Percentiles rank a stretch among this genome's conserved stretches.
These are phyloP conservation scores for Heliconius ismenius DNA, from an alignment of 2,888 invertebrate species.

Conservation along the genomic window DNA sequence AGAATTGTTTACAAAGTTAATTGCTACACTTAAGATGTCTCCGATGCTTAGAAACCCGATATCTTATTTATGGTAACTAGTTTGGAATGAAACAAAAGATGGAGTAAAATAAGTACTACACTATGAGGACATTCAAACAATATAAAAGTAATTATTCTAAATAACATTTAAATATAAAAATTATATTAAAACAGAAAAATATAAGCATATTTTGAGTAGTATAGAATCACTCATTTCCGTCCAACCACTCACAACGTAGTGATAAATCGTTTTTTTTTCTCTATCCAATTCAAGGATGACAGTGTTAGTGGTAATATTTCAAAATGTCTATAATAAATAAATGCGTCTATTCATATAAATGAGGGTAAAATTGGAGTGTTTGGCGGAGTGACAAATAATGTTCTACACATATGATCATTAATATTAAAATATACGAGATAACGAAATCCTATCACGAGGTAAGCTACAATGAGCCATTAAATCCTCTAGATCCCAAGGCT, in stretches of 20 bases:
- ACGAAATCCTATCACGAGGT: slow-evolving; percentile 53
- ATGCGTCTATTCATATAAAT: slow-evolving; percentile 30
- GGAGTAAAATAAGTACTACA: too few species aligned
- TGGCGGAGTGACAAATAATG: slow-evolving; percentile 41
- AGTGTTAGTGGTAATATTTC: slow-evolving; percentile 12
- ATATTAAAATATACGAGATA: slow-evolving; percentile 48
- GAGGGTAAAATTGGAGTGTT: slow-evolving; percentile 26
- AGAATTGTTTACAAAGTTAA: slow-evolving; percentile 7
- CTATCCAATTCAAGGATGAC: slow-evolving; percentile 6
- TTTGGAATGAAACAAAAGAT: not conserved
- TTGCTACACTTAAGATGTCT: slow-evolving; percentile 17
- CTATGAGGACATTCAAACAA: too few species aligned
- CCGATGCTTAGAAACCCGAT: slow-evolving; percentile 1
- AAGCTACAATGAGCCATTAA: slow-evolving; percentile 66
- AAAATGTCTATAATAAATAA: slow-evolving; percentile 11
- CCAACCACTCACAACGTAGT: not conserved
- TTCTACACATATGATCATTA: slow-evolving; percentile 41
- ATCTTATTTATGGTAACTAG: not conserved
- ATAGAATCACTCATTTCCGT: not conserved
- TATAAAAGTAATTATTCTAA: too few species aligned
- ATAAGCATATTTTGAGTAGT: not conserved
- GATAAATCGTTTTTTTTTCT: not conserved
- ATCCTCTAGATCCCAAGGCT: slow-evolving; percentile 48
- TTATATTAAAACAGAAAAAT: not conserved
- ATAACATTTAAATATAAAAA: too few species aligned